Evolutionary conservation across 92 coral and sea anemone genomes (phyloP).

Genomic region (Metridium senile): DNA sequence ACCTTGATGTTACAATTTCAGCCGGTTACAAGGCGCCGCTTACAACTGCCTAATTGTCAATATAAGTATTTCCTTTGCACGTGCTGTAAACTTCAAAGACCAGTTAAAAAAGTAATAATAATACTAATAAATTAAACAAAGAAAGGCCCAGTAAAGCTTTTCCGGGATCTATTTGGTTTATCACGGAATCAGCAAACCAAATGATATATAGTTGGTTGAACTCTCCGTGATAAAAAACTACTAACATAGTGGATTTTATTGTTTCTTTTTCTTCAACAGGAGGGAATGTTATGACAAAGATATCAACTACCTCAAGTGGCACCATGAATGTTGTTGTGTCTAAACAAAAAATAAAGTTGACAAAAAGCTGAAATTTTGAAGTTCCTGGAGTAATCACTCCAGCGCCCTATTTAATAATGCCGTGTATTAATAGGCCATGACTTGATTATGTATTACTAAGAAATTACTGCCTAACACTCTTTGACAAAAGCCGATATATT

Average conservation of each 20-base stretch:
- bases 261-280: not conserved
- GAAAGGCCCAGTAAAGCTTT: not conserved
- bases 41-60: not conserved
- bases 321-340: conserved; percentile 23
- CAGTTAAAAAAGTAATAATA: not conserved
- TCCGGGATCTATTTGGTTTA: not conserved
- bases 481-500: conserved; percentile 52
- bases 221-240: too few relatives aligned
- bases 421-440: not conserved
- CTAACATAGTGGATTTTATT: not conserved
- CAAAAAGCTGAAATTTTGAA: not conserved
- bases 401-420: not conserved
- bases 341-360: not conserved
- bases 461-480: conserved; percentile 4
- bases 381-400: not conserved
- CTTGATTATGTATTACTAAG: not conserved
- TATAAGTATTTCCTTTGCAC: not conserved
- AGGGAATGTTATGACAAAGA: not conserved
- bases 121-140: not conserved
- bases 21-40: not conserved
- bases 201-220: too few relatives aligned
- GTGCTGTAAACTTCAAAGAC: not conserved
- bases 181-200: not conserved
- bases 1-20: conserved; percentile 15
- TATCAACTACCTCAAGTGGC: not conserved